Evolutionary conservation across 2,797 vertebrate genomes (phyloP).

Genomic region (Schizopygopsis pylzovi): DNA sequence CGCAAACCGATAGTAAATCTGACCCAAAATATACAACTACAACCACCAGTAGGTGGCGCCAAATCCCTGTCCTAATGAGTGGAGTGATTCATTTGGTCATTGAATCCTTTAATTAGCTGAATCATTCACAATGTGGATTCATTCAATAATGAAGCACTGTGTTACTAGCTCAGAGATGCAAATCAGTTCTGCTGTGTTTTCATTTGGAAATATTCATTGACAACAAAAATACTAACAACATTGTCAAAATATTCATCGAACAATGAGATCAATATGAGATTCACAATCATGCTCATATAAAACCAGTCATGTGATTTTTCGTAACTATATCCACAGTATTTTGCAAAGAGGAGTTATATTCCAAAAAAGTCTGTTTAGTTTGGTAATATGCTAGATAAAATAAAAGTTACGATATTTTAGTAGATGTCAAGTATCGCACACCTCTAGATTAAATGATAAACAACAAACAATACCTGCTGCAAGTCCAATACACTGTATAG

Average conservation of each 20-base stretch:
- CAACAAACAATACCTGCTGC: conserved; percentile 77
- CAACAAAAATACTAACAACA: not conserved
- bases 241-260: not conserved
- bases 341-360: not conserved
- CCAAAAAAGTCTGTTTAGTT: not conserved
- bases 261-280: not conserved
- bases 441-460: not conserved
- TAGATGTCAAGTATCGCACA: not conserved
- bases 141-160: not conserved
- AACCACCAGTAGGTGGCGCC: not conserved
- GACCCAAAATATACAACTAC: not conserved
- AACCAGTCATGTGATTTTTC: no score
- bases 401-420: not conserved
- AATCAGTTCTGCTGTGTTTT: not conserved
- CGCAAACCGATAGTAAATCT: not conserved
- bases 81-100: not conserved
- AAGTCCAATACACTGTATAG: conserved; percentile 91
- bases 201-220: not conserved
- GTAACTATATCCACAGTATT: not conserved
- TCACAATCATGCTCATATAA: not conserved
- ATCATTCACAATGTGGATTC: not conserved
- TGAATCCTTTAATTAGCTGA: not conserved
- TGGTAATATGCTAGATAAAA: not conserved
- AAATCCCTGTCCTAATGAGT: not conserved
- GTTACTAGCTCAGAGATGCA: not conserved